phyloP scores from a whole-genome alignment of 2,113 vertebrate species.

The Condylura cristata region DNA sequence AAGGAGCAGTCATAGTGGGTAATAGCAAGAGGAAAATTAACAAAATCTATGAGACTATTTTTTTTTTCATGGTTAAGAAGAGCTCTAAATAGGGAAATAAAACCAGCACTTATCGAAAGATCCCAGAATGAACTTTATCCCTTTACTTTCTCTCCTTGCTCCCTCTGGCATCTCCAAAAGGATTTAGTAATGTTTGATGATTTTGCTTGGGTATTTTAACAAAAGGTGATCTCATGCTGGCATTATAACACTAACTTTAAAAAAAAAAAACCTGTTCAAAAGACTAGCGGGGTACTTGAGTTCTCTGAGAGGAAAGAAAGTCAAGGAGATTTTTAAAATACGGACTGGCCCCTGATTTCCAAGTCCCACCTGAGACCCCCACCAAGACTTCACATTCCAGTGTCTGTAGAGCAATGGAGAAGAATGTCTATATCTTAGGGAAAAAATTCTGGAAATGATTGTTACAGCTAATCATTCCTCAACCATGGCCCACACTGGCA shows the following conservation, averaged over 20 bases:
- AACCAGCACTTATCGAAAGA: neutral
- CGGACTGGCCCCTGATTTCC: neutral
- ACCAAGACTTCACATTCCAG: neutral
- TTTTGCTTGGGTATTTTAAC: constrained; percentile 29
- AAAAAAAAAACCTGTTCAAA: constrained; percentile 1
- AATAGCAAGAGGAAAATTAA: constrained; percentile 22
- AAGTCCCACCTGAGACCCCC: constrained; percentile 35
- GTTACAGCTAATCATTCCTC: constrained; percentile 9
- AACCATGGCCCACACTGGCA: constrained; percentile 1
- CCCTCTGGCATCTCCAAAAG: neutral
- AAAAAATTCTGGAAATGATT: constrained; percentile 21
- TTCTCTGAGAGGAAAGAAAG: neutral
- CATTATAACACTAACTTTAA: neutral
- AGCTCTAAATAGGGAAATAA: neutral
- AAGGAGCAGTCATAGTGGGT: neutral
- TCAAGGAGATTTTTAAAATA: neutral
- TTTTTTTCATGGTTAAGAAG: neutral
- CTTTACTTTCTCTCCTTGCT: neutral
- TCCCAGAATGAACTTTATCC: neutral
- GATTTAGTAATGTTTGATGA: neutral
- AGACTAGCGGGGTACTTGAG: neutral
- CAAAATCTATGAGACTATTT: neutral
- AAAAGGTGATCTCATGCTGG: constrained; percentile 38
- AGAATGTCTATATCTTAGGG: constrained; percentile 10
- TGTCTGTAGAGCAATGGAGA: constrained; percentile 29